These are phyloP conservation scores for Montifringilla adamsi DNA, from an alignment of 2,113 vertebrate species.

Conservation along the genomic window DNA sequence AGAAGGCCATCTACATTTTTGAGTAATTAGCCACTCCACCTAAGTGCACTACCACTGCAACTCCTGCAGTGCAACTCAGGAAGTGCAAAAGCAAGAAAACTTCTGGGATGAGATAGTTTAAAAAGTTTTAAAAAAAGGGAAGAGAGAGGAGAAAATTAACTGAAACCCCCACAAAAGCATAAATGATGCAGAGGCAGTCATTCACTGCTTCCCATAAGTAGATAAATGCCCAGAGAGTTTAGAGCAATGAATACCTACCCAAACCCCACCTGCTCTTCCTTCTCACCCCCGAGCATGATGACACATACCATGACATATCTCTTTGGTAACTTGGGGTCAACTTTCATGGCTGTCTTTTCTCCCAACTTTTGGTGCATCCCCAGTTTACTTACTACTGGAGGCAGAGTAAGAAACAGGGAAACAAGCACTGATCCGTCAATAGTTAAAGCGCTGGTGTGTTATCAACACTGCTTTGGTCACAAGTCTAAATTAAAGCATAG, in stretches of 20 bases:
- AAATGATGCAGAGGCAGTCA: neutral
- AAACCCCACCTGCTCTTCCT: neutral
- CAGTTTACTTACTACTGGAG: neutral
- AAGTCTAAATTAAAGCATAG: neutral
- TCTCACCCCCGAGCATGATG: neutral
- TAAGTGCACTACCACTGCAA: fast-evolving
- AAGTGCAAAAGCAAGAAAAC: neutral
- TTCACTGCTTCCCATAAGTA: neutral
- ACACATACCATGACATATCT: too few species aligned
- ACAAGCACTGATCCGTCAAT: neutral
- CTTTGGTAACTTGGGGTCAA: neutral
- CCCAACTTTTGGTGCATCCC: neutral
- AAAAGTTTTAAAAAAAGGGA: neutral
- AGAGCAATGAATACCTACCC: neutral
- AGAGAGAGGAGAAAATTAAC: neutral
- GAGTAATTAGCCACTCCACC: neutral
- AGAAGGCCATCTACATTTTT: neutral
- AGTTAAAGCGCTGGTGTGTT: neutral
- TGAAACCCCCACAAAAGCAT: fast-evolving
- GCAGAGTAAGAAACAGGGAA: neutral
- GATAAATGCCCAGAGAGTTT: too few species aligned
- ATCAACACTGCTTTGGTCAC: neutral
- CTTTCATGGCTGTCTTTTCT: neutral
- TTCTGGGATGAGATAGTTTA: neutral
- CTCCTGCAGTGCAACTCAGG: too few species aligned